Evolutionary conservation across 2,888 invertebrate genomes (phyloP).

Genomic region (Polymixis flavicincta): DNA sequence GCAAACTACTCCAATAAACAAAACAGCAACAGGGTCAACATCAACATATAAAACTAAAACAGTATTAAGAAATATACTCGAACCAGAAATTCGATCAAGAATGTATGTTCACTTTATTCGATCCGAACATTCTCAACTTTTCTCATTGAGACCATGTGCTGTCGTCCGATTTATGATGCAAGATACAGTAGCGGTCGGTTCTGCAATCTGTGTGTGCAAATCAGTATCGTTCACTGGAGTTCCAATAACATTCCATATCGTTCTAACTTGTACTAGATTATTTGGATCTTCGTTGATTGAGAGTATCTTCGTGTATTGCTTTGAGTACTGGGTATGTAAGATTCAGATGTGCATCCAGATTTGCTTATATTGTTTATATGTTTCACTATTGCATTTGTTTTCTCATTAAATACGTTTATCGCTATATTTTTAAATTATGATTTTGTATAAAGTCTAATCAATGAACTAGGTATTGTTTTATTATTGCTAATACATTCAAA

Average conservation of each 20-base stretch:
- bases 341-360: neutral
- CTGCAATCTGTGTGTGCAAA: slow-evolving; percentile 59
- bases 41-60: slow-evolving; percentile 28
- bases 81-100: slow-evolving; percentile 38
- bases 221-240: slow-evolving; percentile 34
- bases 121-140: slow-evolving; percentile 62
- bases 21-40: slow-evolving; percentile 11
- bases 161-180: slow-evolving; percentile 67
- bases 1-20: slow-evolving; percentile 16
- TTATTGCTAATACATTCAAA: neutral
- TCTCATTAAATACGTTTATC: neutral
- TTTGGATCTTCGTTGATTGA: slow-evolving; percentile 45
- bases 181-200: slow-evolving; percentile 61
- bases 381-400: neutral
- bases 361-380: slow-evolving; percentile 24
- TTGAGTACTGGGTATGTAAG: neutral
- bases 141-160: slow-evolving; percentile 66
- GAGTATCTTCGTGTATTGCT: slow-evolving; percentile 2
- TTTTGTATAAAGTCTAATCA: neutral
- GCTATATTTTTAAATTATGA: neutral
- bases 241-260: slow-evolving; percentile 40
- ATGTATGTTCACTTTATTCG: slow-evolving; percentile 55
- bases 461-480: neutral
- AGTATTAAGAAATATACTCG: slow-evolving; percentile 27
- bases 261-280: slow-evolving; percentile 26